A percentile compares a stretch with the other conserved stretches of the same genome.
These are phyloP conservation scores for Mycogona germanica DNA, from an alignment of 2,888 invertebrate genomes.

Conservation along the genomic window DNA sequence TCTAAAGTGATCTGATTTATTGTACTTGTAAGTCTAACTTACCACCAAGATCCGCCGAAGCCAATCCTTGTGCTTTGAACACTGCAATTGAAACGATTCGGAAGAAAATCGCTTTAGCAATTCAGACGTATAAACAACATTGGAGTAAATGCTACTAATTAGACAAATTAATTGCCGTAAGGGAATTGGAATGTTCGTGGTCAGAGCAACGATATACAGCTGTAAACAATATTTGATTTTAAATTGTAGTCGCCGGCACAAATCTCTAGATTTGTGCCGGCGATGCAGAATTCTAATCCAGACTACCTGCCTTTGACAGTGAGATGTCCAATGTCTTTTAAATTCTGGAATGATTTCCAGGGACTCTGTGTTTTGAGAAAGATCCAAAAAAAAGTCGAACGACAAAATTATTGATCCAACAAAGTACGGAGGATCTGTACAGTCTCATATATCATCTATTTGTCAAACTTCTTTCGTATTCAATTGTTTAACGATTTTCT, in stretches of 20 bases:
- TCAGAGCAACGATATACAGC: not conserved
- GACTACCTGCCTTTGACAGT: conserved; percentile 57
- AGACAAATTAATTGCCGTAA: too few species aligned
- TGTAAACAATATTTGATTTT: not conserved
- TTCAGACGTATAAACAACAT: not conserved
- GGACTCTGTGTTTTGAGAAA: conserved; percentile 44
- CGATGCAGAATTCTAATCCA: not conserved
- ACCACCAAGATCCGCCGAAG: conserved; percentile 90
- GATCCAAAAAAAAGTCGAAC: not conserved
- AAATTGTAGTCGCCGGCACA: too few species aligned
- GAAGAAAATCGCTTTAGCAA: not conserved
- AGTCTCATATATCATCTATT: not conserved
- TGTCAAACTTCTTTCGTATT: too few species aligned
- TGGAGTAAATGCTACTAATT: too few species aligned
- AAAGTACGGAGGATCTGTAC: not conserved
- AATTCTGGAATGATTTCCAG: conserved; percentile 52
- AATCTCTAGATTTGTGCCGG: too few species aligned
- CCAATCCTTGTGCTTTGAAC: conserved; percentile 64
- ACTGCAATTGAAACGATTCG: conserved; percentile 41
- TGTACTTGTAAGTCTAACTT: too few species aligned
- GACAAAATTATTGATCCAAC: not conserved
- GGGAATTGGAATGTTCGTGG: not conserved
- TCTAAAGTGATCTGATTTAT: too few species aligned
- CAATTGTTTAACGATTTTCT: too few species aligned
- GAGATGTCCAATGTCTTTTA: conserved; percentile 83